phyloP scores from a whole-genome alignment of 2,113 vertebrate species.

The Tiliqua scincoides region DNA sequence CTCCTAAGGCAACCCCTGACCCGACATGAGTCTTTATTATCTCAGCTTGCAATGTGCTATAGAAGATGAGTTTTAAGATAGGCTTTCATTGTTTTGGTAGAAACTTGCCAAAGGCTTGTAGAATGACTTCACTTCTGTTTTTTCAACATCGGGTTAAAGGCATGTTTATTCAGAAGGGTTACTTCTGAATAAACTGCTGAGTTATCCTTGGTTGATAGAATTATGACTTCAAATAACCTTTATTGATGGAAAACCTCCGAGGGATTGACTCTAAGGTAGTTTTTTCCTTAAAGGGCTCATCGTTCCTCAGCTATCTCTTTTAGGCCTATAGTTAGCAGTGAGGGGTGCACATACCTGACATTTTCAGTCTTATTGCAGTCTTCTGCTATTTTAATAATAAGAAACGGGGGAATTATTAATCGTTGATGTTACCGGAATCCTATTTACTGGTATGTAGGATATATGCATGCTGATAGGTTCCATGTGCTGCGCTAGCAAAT shows the following conservation, averaged over 20 bases:
- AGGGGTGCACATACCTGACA: slow-evolving; percentile 6
- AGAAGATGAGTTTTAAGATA: no score
- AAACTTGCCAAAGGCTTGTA: neutral
- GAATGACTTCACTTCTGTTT: no score
- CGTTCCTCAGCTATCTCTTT: slow-evolving; percentile 18
- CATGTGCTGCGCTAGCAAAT: neutral
- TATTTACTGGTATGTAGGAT: slow-evolving; percentile 16
- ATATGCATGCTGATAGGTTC: slow-evolving; percentile 15
- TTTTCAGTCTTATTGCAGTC: slow-evolving; percentile 2
- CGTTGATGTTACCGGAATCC: neutral
- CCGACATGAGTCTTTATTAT: neutral
- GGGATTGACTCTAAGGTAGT: neutral
- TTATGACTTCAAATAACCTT: slow-evolving; percentile 47
- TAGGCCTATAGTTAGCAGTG: slow-evolving; percentile 48
- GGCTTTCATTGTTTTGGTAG: neutral
- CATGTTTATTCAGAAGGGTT: neutral
- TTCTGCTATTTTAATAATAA: slow-evolving; percentile 16
- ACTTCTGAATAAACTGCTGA: neutral
- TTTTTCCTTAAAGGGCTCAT: neutral
- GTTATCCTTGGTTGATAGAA: slow-evolving; percentile 24
- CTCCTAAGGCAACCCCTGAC: no score
- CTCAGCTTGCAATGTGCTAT: neutral
- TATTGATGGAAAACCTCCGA: neutral
- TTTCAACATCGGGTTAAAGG: no score
- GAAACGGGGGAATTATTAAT: slow-evolving; percentile 12